Evolutionary conservation across 2,888 invertebrate species (phyloP).

Genomic region (Pyrrhia umbra): DNA sequence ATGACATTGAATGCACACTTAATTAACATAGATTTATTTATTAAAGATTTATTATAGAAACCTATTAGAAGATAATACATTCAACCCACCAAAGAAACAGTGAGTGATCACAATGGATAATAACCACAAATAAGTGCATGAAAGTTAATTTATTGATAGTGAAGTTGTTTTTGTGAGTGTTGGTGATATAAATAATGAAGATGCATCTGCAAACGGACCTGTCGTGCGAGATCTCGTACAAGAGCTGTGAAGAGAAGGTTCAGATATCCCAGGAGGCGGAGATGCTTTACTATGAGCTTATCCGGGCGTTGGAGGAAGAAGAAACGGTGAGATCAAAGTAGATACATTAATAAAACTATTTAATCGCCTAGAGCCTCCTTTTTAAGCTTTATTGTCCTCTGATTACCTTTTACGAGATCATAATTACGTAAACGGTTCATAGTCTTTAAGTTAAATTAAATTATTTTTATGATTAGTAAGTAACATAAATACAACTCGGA

Average conservation of each 20-base stretch:
- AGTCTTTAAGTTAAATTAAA: neutral
- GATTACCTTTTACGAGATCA: too few relatives aligned
- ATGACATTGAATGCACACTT: constrained; percentile 4
- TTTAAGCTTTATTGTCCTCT: too few relatives aligned
- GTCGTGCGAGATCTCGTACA: constrained; percentile 80
- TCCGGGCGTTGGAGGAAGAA: constrained; percentile 86
- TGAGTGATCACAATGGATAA: constrained; percentile 40
- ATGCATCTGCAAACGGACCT: constrained; percentile 87
- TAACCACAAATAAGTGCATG: constrained; percentile 22
- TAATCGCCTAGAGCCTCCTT: too few relatives aligned
- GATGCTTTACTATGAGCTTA: constrained; percentile 88
- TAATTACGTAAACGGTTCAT: too few relatives aligned
- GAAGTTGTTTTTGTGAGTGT: constrained; percentile 59
- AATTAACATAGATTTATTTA: neutral
- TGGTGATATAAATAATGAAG: constrained; percentile 71
- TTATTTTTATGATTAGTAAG: neutral
- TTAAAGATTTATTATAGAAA: neutral
- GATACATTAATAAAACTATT: neutral
- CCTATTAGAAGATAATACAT: constrained; percentile 21
- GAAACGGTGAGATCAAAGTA: constrained; percentile 81
- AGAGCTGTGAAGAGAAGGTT: constrained; percentile 80
- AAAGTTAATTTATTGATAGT: constrained; percentile 44
- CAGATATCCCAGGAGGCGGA: constrained; percentile 88
- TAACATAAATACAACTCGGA: neutral
- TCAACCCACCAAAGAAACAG: constrained; percentile 50